Evolutionary conservation across 2,797 vertebrate species (phyloP).

Genomic region (Semaprochilodus insignis): DNA sequence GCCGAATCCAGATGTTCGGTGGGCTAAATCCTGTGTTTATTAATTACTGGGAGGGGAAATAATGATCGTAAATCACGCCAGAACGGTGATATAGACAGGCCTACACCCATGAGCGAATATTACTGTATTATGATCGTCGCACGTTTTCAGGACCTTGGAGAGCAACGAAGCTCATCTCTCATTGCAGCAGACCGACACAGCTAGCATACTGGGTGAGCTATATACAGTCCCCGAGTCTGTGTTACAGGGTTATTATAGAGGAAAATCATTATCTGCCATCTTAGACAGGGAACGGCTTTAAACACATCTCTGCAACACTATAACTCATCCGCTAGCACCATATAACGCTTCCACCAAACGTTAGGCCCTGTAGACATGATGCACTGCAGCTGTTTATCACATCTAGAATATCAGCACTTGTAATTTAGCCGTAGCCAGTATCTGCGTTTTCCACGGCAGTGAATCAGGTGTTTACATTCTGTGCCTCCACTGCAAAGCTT

Average conservation of each 20-base stretch:
- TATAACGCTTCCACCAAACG: neutral
- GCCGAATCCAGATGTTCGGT: neutral
- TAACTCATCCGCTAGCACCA: neutral
- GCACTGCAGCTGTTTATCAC: neutral
- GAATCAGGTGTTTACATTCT: conserved; percentile 1
- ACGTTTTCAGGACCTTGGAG: conserved; percentile 65
- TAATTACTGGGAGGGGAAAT: neutral
- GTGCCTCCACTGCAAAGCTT: neutral
- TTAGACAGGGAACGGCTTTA: neutral
- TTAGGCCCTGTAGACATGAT: neutral
- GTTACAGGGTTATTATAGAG: neutral
- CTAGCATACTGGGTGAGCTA: too few relatives aligned
- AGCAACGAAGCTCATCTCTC: conserved; percentile 30
- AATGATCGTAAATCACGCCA: neutral
- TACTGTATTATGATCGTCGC: neutral
- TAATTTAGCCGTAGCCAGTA: neutral
- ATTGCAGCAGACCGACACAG: neutral
- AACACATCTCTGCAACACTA: neutral
- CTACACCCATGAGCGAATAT: neutral
- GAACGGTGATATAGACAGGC: neutral
- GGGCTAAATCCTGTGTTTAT: neutral
- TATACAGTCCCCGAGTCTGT: neutral
- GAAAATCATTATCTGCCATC: neutral
- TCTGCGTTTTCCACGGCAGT: neutral
- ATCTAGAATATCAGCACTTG: neutral